Base-by-base conservation (phyloP, 2,888 invertebrate genomes). In the Agapostemon virescens region DNA sequence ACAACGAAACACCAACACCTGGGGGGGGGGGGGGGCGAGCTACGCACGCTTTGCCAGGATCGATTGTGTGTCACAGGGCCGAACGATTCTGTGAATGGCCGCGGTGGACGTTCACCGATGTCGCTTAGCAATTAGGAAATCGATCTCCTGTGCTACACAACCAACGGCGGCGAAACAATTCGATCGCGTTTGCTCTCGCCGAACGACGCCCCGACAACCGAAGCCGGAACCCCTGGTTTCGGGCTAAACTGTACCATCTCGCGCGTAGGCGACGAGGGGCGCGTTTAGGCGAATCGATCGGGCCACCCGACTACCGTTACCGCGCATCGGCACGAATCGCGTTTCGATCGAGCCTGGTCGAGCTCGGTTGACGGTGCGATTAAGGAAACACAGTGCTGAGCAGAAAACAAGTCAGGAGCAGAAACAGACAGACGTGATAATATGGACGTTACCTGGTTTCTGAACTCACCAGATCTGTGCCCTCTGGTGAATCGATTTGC, bases 381-480 rank as follows among this genome's bases (percentile, higher is more conserved):
- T 15, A 17, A 4, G 30, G 7, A 20, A 20, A 33, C 64, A 36
- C 36, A 63, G 63, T 63, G 61, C 61, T 49, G 11, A n/a, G 36
- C 63, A n/a, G 80, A 69, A 77, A 40, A 69, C 40, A 70, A 58
- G 30, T 63, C 72, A 36, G 73, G 20, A 61, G 70, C 70, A 79
- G 58, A 70, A n/a, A 45, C 70, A 52, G 55, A 69, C 67, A 74
- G 58, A 76, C 42, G 55, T 64, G 52, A 79, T 69, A 80, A 78
- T 77, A 20, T 69, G 33, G 70, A 79, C 74, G 70, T 86, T 86
- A 85, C 86, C 84, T 86, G 84, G 69, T 76, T 81, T 75, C 74
- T 78, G 69, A 74, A 86, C 84, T 87, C 84, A 80, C 82, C 84
- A 58, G 67, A 69, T 69, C 33, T 52, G 76, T 66, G 77, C 58